Conservation (phyloP, 2,113 vertebrate genomes). For the Callionymus lyra region DNA sequence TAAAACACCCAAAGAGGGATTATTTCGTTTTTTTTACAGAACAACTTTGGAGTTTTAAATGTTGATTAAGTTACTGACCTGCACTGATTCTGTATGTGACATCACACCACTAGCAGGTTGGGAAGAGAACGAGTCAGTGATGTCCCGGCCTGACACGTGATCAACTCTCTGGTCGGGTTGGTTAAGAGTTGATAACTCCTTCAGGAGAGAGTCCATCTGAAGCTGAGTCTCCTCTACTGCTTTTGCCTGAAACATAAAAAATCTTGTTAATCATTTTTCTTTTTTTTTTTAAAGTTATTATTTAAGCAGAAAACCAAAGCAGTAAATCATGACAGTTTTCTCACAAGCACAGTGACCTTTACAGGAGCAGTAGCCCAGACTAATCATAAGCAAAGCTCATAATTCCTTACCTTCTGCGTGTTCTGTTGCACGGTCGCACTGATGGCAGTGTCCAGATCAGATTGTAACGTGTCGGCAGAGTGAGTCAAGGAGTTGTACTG, state of each 20-base stretch:
- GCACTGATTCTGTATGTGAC: constrained; percentile 71
- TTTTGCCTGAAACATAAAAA: constrained; percentile 70
- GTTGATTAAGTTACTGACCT: constrained; percentile 70
- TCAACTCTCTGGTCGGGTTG: constrained; percentile 19
- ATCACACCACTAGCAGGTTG: constrained; percentile 60
- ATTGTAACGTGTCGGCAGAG: constrained; percentile 65
- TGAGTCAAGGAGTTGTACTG: constrained; percentile 75
- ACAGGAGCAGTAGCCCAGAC: too few species aligned
- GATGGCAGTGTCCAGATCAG: constrained; percentile 75
- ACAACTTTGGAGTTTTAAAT: too few species aligned
- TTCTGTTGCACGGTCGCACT: constrained; percentile 80
- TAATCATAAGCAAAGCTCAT: background rate
- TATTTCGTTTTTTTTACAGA: too few species aligned
- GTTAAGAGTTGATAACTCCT: constrained; percentile 48
- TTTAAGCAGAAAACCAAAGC: too few species aligned
- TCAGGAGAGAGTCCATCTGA: constrained; percentile 78
- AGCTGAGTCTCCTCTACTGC: constrained; percentile 79
- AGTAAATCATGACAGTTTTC: too few species aligned
- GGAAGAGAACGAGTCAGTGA: constrained; percentile 19
- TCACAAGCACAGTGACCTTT: too few species aligned
- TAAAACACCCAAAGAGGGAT: too few species aligned
- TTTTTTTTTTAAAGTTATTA: too few species aligned
- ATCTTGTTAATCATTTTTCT: too few species aligned
- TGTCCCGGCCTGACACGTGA: constrained; percentile 4
- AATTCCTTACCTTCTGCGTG: constrained; percentile 77